A percentile compares a stretch with the other conserved stretches of the same genome.
Evolutionary conservation across 2,797 vertebrate genomes (phyloP).

Genomic region (Xiphophorus birchmanni): DNA sequence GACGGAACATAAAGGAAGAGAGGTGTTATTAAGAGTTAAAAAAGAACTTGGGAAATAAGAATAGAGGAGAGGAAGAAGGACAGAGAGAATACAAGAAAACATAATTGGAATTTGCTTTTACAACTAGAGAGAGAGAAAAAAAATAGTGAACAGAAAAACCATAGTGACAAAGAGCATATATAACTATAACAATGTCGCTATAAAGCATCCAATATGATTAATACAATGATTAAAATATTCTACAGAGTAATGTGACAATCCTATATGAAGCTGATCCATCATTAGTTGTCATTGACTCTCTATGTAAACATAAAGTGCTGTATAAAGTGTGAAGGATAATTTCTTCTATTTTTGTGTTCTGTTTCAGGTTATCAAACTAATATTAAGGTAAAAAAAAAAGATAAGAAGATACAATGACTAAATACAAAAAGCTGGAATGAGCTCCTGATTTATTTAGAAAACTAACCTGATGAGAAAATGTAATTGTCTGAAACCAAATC

Average conservation of each 20-base stretch:
- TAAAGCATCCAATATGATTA: neutral
- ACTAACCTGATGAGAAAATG: neutral
- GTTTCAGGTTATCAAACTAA: neutral
- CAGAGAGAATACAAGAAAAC: neutral
- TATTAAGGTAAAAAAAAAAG: neutral
- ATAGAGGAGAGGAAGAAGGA: neutral
- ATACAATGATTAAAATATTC: neutral
- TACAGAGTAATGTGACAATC: neutral
- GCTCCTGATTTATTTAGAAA: neutral
- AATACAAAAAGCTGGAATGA: neutral
- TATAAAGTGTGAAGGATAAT: neutral
- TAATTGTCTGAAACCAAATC: neutral
- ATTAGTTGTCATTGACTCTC: neutral
- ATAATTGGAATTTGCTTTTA: neutral
- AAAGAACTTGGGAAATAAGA: neutral
- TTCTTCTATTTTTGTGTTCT: neutral
- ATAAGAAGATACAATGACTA: neutral
- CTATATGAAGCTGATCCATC: too few relatives aligned
- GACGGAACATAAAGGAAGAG: neutral
- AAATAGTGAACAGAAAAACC: neutral
- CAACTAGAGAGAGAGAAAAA: neutral
- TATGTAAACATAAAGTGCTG: neutral
- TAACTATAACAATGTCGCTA: neutral
- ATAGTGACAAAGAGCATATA: neutral
- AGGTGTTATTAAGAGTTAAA: neutral